These are phyloP conservation scores for Nannobrachium achirus DNA, from an alignment of 2,113 vertebrate genomes.

Conservation along the genomic window DNA sequence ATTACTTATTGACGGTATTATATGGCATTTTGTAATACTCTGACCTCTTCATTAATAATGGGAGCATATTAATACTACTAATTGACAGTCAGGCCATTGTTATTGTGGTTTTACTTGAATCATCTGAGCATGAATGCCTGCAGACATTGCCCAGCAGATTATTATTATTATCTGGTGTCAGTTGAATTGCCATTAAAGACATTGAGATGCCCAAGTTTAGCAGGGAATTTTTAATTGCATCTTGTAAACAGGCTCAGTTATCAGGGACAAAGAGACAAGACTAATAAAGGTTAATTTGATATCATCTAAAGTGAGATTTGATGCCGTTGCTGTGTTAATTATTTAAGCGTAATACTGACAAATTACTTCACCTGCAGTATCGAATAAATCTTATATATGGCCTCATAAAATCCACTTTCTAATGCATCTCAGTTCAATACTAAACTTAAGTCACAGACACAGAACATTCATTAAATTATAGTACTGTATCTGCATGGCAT, in stretches of 20 bases:
- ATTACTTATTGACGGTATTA: slow-evolving; percentile 50
- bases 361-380: background rate
- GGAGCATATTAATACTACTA: slow-evolving; percentile 52
- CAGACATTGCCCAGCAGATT: slow-evolving; percentile 22
- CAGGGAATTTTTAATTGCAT: slow-evolving; percentile 29
- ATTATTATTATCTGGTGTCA: slow-evolving; percentile 25
- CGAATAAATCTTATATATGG: background rate
- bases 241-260: slow-evolving; percentile 26
- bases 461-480: no score
- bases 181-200: slow-evolving; percentile 29
- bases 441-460: no score
- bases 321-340: slow-evolving; percentile 2
- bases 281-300: slow-evolving; percentile 24
- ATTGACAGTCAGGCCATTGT: slow-evolving; percentile 48
- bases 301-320: slow-evolving; percentile 21
- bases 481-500: no score
- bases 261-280: background rate
- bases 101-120: slow-evolving; percentile 38
- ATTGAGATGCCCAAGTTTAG: slow-evolving; percentile 2
- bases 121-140: slow-evolving; percentile 16
- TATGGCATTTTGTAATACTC: slow-evolving; percentile 46
- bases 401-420: slow-evolving; percentile 11
- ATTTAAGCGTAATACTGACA: slow-evolving; percentile 1
- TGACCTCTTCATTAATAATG: slow-evolving; percentile 55
- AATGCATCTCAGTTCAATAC: background rate